Conservation (phyloP, 2,797 vertebrate species). For the Sparus aurata region DNA sequence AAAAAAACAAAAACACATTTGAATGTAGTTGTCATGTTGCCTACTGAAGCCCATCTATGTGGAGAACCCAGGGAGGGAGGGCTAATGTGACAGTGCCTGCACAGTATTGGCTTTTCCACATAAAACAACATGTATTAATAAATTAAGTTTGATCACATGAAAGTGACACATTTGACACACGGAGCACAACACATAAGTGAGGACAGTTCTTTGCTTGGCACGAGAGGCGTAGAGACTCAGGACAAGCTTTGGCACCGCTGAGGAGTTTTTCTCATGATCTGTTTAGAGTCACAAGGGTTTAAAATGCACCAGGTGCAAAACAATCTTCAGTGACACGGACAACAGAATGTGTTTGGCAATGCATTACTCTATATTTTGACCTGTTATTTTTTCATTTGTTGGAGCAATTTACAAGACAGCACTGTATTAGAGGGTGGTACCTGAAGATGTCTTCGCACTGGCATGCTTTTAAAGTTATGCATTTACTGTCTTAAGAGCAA, state of each 20-base stretch:
- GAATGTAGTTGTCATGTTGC: conserved; percentile 22
- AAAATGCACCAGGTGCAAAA: conserved; percentile 43
- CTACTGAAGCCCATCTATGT: conserved; percentile 32
- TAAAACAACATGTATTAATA: conserved; percentile 73
- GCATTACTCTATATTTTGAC: not conserved
- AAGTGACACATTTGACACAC: conserved; percentile 61
- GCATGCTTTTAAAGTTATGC: conserved; percentile 28
- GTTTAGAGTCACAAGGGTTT: conserved; percentile 37
- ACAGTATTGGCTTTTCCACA: conserved; percentile 69
- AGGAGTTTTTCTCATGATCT: conserved; percentile 19
- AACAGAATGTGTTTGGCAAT: not conserved
- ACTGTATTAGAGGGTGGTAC: conserved; percentile 18
- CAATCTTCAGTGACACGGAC: conserved; percentile 32
- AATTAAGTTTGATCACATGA: conserved; percentile 75
- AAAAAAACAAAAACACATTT: conserved; percentile 11
- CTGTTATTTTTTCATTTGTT: conserved; percentile 2
- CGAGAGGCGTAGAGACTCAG: conserved; percentile 58
- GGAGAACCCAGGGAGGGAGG: conserved; percentile 34
- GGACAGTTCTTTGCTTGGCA: conserved; percentile 70
- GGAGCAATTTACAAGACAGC: conserved; percentile 5
- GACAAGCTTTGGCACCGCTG: conserved; percentile 75
- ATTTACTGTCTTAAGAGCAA: conserved; percentile 6
- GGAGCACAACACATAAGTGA: conserved; percentile 48
- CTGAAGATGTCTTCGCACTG: conserved; percentile 24
- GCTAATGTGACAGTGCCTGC: conserved; percentile 40